A percentile compares a stretch with the other conserved stretches of the same genome.
Conservation (phyloP, 2,797 vertebrate species). For the Tapera naevia region DNA sequence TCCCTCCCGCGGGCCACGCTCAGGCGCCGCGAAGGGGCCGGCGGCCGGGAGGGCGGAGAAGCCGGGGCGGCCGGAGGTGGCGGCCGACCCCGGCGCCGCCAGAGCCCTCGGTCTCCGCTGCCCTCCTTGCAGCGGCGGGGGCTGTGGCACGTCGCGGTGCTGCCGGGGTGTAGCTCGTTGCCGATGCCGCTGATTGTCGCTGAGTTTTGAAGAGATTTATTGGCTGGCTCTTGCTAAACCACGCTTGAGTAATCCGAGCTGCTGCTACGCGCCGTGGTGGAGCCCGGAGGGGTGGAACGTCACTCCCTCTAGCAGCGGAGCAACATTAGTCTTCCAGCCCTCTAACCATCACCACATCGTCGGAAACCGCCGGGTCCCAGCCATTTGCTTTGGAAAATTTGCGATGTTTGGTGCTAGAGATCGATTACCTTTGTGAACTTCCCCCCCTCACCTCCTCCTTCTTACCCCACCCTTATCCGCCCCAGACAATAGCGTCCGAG, state of each 20-base stretch:
- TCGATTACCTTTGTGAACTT: constrained; percentile 74
- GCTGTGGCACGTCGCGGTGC: constrained; percentile 28
- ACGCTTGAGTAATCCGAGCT: constrained; percentile 81
- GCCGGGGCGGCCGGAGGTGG: neutral
- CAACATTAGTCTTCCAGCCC: constrained; percentile 75
- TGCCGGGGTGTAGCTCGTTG: constrained; percentile 47
- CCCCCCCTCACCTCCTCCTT: constrained; percentile 42
- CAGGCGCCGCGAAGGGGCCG: neutral
- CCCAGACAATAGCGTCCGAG: constrained; percentile 67
- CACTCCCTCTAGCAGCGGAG: constrained; percentile 75
- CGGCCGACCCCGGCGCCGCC: neutral
- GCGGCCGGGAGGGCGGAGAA: neutral
- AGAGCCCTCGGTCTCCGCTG: neutral
- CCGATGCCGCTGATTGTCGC: constrained; percentile 68
- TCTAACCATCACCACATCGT: constrained; percentile 71
- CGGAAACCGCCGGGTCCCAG: constrained; percentile 80
- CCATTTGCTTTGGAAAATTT: constrained; percentile 78
- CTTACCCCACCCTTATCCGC: constrained; percentile 61
- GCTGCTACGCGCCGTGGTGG: constrained; percentile 75
- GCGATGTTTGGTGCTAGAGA: constrained; percentile 84
- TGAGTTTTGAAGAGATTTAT: constrained; percentile 77
- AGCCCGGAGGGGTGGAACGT: constrained; percentile 77
- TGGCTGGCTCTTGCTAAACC: constrained; percentile 74
- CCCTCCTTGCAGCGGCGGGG: neutral
- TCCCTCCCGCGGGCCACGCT: neutral